Evolutionary conservation across 2,113 vertebrate species (phyloP).

Genomic region (Phyllopteryx taeniolatus): DNA sequence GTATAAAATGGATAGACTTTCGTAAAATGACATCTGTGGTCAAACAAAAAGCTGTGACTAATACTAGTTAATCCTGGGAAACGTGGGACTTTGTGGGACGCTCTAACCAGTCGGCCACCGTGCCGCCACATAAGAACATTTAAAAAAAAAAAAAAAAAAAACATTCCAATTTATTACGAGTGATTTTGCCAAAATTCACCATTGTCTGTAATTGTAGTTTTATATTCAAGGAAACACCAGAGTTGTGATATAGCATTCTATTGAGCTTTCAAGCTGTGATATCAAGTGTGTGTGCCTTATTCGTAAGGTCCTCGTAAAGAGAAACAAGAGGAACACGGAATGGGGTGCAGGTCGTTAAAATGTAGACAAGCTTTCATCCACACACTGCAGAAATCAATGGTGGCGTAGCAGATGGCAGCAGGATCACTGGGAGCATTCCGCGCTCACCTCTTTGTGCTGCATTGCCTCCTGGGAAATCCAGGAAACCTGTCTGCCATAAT

Average conservation of each 20-base stretch:
- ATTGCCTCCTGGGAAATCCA: slow-evolving; percentile 28
- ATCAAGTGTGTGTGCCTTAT: neutral
- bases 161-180: neutral
- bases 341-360: slow-evolving; percentile 45
- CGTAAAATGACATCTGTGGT: neutral
- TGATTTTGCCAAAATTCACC: neutral
- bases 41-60: neutral
- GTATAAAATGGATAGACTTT: neutral
- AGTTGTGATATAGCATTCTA: no score
- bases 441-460: slow-evolving; percentile 41
- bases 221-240: no score
- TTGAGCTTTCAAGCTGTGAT: neutral
- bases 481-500: slow-evolving; percentile 36
- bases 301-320: neutral
- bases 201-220: neutral
- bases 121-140: neutral
- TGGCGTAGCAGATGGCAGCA: slow-evolving; percentile 43
- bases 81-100: neutral
- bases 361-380: slow-evolving; percentile 45
- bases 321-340: neutral
- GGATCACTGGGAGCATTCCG: slow-evolving; percentile 42
- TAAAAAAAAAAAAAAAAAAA: neutral
- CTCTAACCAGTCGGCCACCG: no score
- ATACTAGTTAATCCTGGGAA: neutral
- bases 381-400: slow-evolving; percentile 57